Evolutionary conservation across 2,888 invertebrate species (phyloP), one percentile per base, ranked within the genome.

Genomic region (Dynastes maya): DNA sequence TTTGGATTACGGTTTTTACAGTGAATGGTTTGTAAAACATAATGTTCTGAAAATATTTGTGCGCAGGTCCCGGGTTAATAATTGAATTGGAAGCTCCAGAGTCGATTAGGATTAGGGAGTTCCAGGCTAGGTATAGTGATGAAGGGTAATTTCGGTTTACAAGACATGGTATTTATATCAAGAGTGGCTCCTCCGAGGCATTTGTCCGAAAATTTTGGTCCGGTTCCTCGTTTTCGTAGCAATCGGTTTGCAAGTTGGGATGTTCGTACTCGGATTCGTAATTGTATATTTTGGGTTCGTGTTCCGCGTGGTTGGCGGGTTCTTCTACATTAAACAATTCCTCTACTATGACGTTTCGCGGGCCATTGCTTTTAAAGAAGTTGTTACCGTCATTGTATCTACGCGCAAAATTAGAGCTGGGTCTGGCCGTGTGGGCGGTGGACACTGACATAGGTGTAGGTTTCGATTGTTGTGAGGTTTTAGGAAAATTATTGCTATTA

Each of bases 71-170:
- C 13, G 79, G 74, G 45, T 80, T 80, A 1, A 79, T 80, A 22
- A 80, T 80, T 2, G 77, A 80, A 58, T 79, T 79, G 0, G 80
- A 78, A 0, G 81, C 78, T n/a, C 80, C 80, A 6, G 27, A 53
- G 65, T 81, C 79, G 9, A 80, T 80, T 16, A 81, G 67, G 51
- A 78, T 79, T 16, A 16, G 0, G 0, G 22, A 81, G 22, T 37
- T 77, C 70, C 32, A 80, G 32, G 4, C 37, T 53, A 0, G 79
- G 74, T 8, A 80, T 77, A 1, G 65, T 64, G 6, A 80, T 70
- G 40, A 80, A 80, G 0, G 80, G 78, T 65, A 80, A 37, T 61
- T 76, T 78, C 2, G 80, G 75, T 63, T 67, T 67, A 5, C n/a
- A 2, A 6, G 29, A 11, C 0, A 78, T 22, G 0, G 76, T 22